A percentile compares a stretch with the other conserved stretches of the same genome.
These are phyloP conservation scores for Macroglossus sobrinus DNA, from an alignment of 2,113 vertebrate genomes.

Conservation along the genomic window DNA sequence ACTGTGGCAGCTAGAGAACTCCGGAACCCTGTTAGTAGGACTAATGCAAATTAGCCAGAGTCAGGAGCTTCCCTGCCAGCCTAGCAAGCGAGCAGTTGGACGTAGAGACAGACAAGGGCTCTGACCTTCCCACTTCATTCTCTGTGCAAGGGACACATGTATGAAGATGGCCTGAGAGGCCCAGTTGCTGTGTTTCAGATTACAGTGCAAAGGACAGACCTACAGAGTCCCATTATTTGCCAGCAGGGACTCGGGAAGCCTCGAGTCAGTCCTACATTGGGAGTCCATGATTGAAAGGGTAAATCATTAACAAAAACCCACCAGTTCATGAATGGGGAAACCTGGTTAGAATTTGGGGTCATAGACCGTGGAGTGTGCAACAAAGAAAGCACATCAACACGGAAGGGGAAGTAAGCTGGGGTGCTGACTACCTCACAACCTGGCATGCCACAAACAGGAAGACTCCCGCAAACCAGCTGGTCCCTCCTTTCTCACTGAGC, in stretches of 20 bases:
- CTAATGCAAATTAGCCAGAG: not conserved
- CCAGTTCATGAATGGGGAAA: not conserved
- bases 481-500: not conserved
- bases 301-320: not conserved
- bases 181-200: not conserved
- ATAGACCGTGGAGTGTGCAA: not conserved
- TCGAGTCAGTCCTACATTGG: not conserved
- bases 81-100: not conserved
- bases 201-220: not conserved
- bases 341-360: not conserved
- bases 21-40: conserved; percentile 44
- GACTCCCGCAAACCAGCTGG: fast-evolving
- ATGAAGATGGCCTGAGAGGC: not conserved
- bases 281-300: not conserved
- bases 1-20: conserved; percentile 15
- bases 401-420: not conserved
- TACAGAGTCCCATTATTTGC: not conserved
- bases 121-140: not conserved
- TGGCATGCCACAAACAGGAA: not conserved
- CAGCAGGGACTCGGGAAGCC: not conserved
- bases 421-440: fast-evolving
- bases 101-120: not conserved
- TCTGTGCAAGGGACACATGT: not conserved
- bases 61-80: not conserved
- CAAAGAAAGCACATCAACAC: fast-evolving